Percentiles rank a stretch among this genome's conserved stretches.
Evolutionary conservation across 2,797 vertebrate species (phyloP).

Genomic region (Bovichtus variegatus): DNA sequence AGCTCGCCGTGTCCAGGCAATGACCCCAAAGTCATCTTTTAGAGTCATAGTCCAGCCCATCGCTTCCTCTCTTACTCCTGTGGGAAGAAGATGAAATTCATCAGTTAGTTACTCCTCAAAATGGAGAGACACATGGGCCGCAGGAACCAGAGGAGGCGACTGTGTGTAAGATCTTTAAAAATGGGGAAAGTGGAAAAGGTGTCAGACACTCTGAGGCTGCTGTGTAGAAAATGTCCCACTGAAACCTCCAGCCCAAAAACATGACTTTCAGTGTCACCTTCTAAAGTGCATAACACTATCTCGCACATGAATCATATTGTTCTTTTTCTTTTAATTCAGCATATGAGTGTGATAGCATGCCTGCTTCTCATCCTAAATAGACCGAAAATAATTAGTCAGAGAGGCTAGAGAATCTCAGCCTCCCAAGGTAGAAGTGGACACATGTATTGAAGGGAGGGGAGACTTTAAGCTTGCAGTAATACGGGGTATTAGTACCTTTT

Average conservation of each 20-base stretch:
- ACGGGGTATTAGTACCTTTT: constrained; percentile 77
- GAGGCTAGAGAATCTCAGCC: constrained; percentile 34
- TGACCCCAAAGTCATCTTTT: constrained; percentile 87
- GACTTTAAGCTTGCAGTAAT: constrained; percentile 72
- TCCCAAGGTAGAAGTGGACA: constrained; percentile 57
- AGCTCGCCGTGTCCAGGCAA: constrained; percentile 85
- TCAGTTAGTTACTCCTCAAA: constrained; percentile 52
- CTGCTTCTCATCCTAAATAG: constrained; percentile 33
- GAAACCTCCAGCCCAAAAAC: constrained; percentile 39
- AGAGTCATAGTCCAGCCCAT: constrained; percentile 95
- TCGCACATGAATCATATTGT: constrained; percentile 4
- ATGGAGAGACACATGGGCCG: constrained; percentile 18
- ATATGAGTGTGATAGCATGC: constrained; percentile 1
- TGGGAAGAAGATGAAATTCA: constrained; percentile 67
- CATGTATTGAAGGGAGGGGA: constrained; percentile 51
- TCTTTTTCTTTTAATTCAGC: constrained; percentile 8
- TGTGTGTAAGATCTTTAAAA: constrained; percentile 18
- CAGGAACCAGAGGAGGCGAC: constrained; percentile 7
- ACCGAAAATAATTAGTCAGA: constrained; percentile 61
- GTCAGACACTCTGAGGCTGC: constrained; percentile 8
- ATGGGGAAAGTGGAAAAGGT: constrained; percentile 14
- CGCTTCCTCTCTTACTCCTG: constrained; percentile 89
- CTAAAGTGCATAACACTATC: constrained; percentile 16
- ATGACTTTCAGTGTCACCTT: constrained; percentile 47
- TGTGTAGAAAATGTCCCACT: constrained; percentile 2